Base-by-base conservation (phyloP, 2,888 invertebrate genomes). In the Platerodrilus igneus region DNA sequence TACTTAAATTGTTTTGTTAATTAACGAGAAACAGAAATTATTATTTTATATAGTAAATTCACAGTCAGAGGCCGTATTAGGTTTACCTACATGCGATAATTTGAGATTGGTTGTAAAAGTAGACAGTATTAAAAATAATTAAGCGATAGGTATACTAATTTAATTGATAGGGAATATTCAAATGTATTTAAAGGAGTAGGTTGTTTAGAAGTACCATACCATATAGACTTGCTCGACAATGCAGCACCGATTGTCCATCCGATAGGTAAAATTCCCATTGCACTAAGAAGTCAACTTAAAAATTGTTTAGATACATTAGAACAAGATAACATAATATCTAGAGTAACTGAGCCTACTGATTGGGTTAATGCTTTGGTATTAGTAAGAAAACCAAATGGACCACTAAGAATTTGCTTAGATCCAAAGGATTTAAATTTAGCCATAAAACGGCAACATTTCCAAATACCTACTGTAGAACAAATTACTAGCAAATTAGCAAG, bases 131-230 rank as follows among this genome's bases (percentile, higher is more conserved):
- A 10, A 35, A 17, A 10, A 5, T n/a, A n/a, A n/a, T n/a, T n/a
- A n/a, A n/a, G n/a, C n/a, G 27, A 9, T 15, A 10, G 23, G 7
- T 16, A 17, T n/a, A n/a, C 11, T 11, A 14, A 34, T 3, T 16
- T 35, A 13, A 11, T 17, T 3, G 10, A 13, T n/a, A n/a, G n/a
- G 13, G 25, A 45, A 9, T 50, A 48, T 34, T 22, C 27, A 35
- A 42, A 52, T 29, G 35, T 52, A 4, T 55, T 56, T 36, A 9
- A 20, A 8, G 49, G 52, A n/a, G 37, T 44, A 35, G 53, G 53
- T 5, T 40, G 47, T 19, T 28, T 55, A n/a, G 34, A 41, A 10
- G 37, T 35, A 13, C 28, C 6, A 26, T 54, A 39, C 19, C 15
- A 36, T 10, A 45, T 52, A 9, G 27, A 47, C 16, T 22, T 52